A percentile compares a stretch with the other conserved stretches of the same genome.
Evolutionary conservation across 2,888 invertebrate genomes (phyloP).

Genomic region (Lapara coniferarum): DNA sequence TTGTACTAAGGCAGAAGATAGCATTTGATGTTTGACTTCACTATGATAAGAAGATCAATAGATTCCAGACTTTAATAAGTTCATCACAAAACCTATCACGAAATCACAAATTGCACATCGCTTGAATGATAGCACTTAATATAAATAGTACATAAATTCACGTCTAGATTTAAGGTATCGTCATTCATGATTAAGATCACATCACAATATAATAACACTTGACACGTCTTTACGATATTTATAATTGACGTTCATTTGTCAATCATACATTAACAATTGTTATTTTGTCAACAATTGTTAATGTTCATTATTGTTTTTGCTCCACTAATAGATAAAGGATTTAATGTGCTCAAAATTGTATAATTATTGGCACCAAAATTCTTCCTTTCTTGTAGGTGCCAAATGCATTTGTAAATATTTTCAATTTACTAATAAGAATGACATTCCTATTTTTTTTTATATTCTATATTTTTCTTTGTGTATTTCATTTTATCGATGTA

Average conservation of each 20-base stretch:
- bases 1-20: background rate
- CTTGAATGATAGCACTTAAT: conserved; percentile 5
- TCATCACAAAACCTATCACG: background rate
- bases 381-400: conserved; percentile 10
- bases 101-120: conserved; percentile 18
- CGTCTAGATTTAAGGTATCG: background rate
- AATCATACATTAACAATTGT: too few relatives aligned
- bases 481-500: background rate
- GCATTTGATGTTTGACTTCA: background rate
- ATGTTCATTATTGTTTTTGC: background rate
- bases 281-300: too few relatives aligned
- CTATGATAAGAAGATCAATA: background rate
- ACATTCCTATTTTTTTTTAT: conserved; percentile 26
- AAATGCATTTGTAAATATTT: conserved; percentile 21
- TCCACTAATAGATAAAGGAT: background rate
- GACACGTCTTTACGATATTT: too few relatives aligned
- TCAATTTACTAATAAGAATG: conserved; percentile 17
- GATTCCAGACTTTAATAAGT: background rate
- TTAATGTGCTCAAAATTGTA: conserved; percentile 15
- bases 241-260: too few relatives aligned
- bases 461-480: background rate
- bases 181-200: too few relatives aligned
- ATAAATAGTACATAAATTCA: background rate
- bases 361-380: conserved; percentile 10
- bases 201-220: too few relatives aligned